These are phyloP conservation scores for Drosophila tsacasi DNA, from an alignment of 1,140 invertebrate genomes.

Conservation along the genomic window DNA sequence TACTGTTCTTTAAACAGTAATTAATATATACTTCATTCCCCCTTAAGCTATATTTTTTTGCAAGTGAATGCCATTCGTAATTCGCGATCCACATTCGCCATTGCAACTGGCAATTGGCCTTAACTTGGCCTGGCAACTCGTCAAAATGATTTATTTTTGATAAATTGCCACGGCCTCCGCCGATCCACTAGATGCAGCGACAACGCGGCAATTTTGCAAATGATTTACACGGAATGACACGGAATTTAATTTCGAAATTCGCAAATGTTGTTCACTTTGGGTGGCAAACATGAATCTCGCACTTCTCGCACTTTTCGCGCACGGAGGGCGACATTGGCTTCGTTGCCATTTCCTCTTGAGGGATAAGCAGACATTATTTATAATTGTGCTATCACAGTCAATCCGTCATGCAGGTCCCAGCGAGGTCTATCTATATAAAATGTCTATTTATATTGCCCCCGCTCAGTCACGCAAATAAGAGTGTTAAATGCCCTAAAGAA, in stretches of 20 bases:
- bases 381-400: conserved; percentile 57
- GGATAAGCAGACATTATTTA: conserved; percentile 57
- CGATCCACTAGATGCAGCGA: conserved; percentile 38
- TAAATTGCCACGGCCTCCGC: conserved; percentile 74
- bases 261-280: conserved; percentile 80
- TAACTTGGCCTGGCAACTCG: conserved; percentile 52
- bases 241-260: conserved; percentile 84
- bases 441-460: conserved; percentile 24
- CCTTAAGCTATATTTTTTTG: neutral
- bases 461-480: conserved; percentile 9
- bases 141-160: conserved; percentile 85
- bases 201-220: conserved; percentile 73
- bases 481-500: conserved; percentile 64
- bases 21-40: neutral
- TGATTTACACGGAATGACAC: conserved; percentile 83
- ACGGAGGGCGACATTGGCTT: conserved; percentile 29
- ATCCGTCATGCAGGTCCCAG: conserved; percentile 28
- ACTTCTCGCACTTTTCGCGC: conserved; percentile 51
- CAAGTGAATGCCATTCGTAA: neutral
- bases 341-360: conserved; percentile 36
- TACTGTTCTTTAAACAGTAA: neutral
- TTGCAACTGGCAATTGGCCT: conserved; percentile 47
- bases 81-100: conserved; percentile 15
- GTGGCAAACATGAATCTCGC: conserved; percentile 81
- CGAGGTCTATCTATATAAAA: conserved; percentile 11